phyloP scores from a whole-genome alignment of 2,797 vertebrate genomes.

The Spinus pinus region DNA sequence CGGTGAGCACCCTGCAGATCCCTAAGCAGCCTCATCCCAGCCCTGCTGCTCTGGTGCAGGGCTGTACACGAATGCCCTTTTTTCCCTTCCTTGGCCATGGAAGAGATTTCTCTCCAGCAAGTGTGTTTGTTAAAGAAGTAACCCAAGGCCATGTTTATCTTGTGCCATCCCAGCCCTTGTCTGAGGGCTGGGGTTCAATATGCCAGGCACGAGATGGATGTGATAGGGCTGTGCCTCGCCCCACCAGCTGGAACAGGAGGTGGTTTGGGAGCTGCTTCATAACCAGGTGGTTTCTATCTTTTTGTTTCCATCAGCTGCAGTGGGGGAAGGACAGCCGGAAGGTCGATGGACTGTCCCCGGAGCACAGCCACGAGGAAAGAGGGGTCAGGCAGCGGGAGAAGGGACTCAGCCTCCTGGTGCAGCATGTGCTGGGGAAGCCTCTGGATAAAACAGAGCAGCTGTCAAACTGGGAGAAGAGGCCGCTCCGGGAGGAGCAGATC shows the following conservation, averaged over 20 bases:
- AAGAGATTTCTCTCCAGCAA: neutral
- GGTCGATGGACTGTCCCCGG: neutral
- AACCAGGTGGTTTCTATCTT: neutral
- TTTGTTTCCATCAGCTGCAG: slow-evolving; percentile 51
- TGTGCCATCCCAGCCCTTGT: neutral
- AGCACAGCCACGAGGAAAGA: neutral
- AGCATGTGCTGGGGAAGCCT: slow-evolving; percentile 83
- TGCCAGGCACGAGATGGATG: neutral
- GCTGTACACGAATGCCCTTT: neutral
- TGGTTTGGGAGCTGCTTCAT: neutral
- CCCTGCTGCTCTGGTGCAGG: neutral
- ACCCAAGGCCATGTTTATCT: neutral
- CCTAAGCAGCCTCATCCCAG: neutral
- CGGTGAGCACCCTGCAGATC: neutral
- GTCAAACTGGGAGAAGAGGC: slow-evolving; percentile 89
- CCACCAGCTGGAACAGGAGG: neutral
- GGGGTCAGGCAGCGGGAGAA: slow-evolving; percentile 64
- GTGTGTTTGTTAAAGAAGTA: slow-evolving; percentile 44
- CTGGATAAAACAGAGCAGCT: slow-evolving; percentile 88
- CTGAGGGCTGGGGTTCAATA: neutral
- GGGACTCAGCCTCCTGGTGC: slow-evolving; percentile 87
- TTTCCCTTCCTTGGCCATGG: neutral
- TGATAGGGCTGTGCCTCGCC: neutral
- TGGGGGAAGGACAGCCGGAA: neutral
- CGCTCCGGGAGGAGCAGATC: slow-evolving; percentile 83